A percentile compares a stretch with the other conserved stretches of the same genome.
Evolutionary conservation across 2,888 invertebrate species (phyloP).

Genomic region (Dynastes maya): DNA sequence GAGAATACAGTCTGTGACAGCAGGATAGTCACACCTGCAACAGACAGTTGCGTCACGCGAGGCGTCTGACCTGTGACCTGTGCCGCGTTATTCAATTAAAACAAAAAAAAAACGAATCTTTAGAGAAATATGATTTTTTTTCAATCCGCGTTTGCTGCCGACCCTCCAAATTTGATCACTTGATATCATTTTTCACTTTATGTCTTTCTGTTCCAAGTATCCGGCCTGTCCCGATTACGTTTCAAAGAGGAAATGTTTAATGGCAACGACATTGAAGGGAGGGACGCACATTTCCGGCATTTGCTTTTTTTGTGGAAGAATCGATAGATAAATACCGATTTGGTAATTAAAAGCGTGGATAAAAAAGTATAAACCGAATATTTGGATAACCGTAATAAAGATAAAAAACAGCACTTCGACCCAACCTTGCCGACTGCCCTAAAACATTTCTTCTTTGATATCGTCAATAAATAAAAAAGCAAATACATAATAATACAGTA

Average conservation of each 20-base stretch:
- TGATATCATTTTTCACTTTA: conserved; percentile 14
- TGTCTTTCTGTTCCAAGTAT: conserved; percentile 66
- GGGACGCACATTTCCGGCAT: conserved; percentile 57
- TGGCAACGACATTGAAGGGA: conserved; percentile 58
- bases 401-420: conserved; percentile 60
- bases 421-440: conserved; percentile 63
- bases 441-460: conserved; percentile 71
- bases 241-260: conserved; percentile 71
- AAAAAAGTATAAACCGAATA: neutral
- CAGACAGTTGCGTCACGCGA: conserved; percentile 74
- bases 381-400: neutral
- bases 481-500: conserved; percentile 30
- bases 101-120: neutral
- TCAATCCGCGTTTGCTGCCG: conserved; percentile 57
- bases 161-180: conserved; percentile 52
- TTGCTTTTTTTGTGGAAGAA: neutral
- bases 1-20: conserved; percentile 99
- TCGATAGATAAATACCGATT: neutral
- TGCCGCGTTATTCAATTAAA: conserved; percentile 61
- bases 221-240: conserved; percentile 68
- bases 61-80: conserved; percentile 71
- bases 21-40: conserved; percentile 98
- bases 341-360: neutral
- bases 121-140: conserved; percentile 49
- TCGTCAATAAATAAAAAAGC: conserved; percentile 54